Evolutionary conservation across 2,113 vertebrate genomes (phyloP), one percentile per base, ranked within the genome.

Genomic region (Salvelinus fontinalis): DNA sequence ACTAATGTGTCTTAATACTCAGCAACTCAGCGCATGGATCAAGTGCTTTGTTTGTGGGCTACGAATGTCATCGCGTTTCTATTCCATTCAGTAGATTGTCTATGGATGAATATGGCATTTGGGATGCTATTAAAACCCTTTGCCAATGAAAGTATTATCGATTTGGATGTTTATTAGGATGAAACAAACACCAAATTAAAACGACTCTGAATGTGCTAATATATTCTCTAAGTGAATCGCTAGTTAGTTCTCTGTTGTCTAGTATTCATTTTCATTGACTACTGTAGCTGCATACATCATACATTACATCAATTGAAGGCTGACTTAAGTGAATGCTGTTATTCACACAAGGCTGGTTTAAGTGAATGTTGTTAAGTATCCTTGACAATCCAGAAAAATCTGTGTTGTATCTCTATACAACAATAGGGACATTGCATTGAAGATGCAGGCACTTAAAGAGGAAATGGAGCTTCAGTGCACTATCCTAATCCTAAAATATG

Each of bases 101-200:
- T 29, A 57, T 39, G 13, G 27, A 76, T 26, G 66, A 22, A 69
- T 13, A 66, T 44, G n/a, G 27, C 70, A 57, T 75, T 81, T 64
- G 24, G 64, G 68, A 69, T 39, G 24, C 27, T 27, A 62, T 1
- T 71, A 54, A 78, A 66, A 29, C 22, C 75, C 74, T 12, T 8
- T 54, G 26, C 54, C 70, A 77, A 67, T 34, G 27, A 71, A 79
- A 66, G 18, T 12, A 62, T 49, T 69, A 69, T 51, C 48, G 20
- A 73, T 26, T 9, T 67, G 4, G 74, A 71, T 70, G 4, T 12
- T 75, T 75, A 70, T 74, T 34, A 29, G 64, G 9, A 77, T 29
- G 5, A 68, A 39, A 54, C 18, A 20, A 70, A 80, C 31, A 48
- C 34, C 31, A 69, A 29, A 27, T 64, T 2, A 82, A 57, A 39